A percentile compares a stretch with the other conserved stretches of the same genome.
phyloP scores from a whole-genome alignment of 2,113 vertebrate species.

The Sula dactylatra region DNA sequence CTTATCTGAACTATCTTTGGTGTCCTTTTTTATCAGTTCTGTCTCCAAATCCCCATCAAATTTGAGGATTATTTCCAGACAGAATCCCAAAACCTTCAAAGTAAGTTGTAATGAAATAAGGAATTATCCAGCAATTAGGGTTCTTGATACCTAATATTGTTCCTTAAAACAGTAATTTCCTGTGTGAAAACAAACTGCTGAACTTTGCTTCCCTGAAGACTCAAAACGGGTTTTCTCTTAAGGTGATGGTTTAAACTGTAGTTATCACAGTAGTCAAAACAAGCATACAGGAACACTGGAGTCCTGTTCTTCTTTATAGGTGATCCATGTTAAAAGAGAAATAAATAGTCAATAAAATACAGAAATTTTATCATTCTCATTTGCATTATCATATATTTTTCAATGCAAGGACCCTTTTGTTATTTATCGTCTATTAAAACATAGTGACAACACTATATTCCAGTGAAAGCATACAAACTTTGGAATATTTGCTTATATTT shows the following conservation, averaged over 20 bases:
- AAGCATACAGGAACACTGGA: neutral
- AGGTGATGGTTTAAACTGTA: neutral
- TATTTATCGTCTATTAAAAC: neutral
- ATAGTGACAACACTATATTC: neutral
- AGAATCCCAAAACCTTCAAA: neutral
- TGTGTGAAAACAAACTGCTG: neutral
- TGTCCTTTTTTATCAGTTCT: neutral
- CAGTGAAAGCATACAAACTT: neutral
- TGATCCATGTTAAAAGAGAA: neutral
- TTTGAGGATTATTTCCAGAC: neutral
- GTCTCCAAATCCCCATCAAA: neutral
- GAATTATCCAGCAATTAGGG: neutral
- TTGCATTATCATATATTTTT: neutral
- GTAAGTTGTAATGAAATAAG: neutral
- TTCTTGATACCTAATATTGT: neutral
- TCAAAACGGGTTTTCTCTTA: conserved; percentile 19
- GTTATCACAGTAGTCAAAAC: neutral
- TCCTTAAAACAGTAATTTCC: conserved; percentile 9
- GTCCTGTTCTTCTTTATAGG: neutral
- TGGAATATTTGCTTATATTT: neutral
- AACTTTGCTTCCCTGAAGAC: neutral
- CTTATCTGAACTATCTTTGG: neutral
- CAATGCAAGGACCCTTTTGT: neutral
- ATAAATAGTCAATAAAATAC: neutral
- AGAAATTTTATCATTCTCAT: neutral